Percentiles rank a stretch among this genome's conserved stretches.
Conservation (phyloP, 1,140 invertebrate genomes). For the Antheraea mylitta region DNA sequence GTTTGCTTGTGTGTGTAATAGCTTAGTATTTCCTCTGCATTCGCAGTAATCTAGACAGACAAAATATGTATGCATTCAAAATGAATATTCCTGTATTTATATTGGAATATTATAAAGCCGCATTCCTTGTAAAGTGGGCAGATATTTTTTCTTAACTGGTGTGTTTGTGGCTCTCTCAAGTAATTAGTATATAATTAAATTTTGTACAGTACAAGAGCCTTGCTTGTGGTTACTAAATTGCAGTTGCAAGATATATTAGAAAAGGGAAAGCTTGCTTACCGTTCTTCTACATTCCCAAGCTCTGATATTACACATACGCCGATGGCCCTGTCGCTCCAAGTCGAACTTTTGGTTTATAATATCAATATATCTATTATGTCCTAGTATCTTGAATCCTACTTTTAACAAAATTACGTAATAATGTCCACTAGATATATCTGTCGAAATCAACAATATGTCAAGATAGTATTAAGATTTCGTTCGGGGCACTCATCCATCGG, state of each 20-base stretch:
- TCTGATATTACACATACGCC: background rate
- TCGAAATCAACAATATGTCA: no score
- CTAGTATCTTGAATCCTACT: no score
- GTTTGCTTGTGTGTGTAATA: slow-evolving; percentile 9
- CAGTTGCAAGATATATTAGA: no score
- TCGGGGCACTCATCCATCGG: no score
- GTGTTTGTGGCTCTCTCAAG: background rate
- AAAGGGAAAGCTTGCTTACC: no score
- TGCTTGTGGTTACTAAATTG: no score
- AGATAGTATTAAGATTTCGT: no score
- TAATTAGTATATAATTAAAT: background rate
- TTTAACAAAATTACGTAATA: no score
- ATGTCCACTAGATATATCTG: no score
- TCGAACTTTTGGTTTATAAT: no score
- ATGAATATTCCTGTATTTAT: background rate
- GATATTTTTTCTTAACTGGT: background rate
- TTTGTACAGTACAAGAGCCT: background rate
- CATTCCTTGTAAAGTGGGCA: slow-evolving; percentile 1
- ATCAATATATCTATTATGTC: no score
- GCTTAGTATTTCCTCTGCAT: slow-evolving; percentile 13
- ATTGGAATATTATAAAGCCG: background rate
- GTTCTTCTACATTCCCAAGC: background rate
- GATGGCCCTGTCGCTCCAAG: no score
- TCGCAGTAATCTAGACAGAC: slow-evolving; percentile 5
- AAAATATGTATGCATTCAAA: slow-evolving; percentile 7